Conservation (phyloP, 2,113 vertebrate genomes). For the Chaetodon trifascialis region DNA sequence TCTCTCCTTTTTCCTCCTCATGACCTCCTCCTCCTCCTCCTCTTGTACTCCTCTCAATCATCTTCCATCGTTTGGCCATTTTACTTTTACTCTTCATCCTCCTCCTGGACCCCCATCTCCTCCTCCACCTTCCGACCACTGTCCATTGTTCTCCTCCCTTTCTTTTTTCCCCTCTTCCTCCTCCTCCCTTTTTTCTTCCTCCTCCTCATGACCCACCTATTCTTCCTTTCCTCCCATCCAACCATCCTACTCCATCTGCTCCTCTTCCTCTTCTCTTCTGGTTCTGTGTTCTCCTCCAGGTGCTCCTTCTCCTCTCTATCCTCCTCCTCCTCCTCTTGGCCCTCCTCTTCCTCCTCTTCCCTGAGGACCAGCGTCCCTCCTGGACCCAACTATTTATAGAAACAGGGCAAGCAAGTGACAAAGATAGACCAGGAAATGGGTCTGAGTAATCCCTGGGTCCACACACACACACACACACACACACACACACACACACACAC, state of each 20-base stretch:
- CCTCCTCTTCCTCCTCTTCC: slow-evolving; percentile 27
- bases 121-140: background rate
- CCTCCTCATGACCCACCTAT: background rate
- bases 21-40: background rate
- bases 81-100: background rate
- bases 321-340: background rate
- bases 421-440: slow-evolving; percentile 82
- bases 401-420: slow-evolving; percentile 69
- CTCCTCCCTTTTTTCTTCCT: background rate
- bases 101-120: background rate
- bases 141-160: too few relatives aligned
- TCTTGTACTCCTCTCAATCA: background rate
- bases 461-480: slow-evolving; percentile 15
- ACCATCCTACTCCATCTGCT: background rate
- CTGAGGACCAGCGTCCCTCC: slow-evolving; percentile 10
- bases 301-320: background rate
- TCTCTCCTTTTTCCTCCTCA: too few relatives aligned
- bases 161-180: background rate
- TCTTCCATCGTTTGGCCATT: background rate
- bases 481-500: slow-evolving; percentile 22
- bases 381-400: slow-evolving; percentile 77
- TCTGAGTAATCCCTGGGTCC: slow-evolving; percentile 75
- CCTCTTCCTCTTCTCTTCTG: background rate
- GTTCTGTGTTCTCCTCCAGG: background rate
- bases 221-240: background rate